Evolutionary conservation across 2,113 vertebrate genomes (phyloP), one percentile per base, ranked within the genome.

Genomic region (Perccottus glenii): DNA sequence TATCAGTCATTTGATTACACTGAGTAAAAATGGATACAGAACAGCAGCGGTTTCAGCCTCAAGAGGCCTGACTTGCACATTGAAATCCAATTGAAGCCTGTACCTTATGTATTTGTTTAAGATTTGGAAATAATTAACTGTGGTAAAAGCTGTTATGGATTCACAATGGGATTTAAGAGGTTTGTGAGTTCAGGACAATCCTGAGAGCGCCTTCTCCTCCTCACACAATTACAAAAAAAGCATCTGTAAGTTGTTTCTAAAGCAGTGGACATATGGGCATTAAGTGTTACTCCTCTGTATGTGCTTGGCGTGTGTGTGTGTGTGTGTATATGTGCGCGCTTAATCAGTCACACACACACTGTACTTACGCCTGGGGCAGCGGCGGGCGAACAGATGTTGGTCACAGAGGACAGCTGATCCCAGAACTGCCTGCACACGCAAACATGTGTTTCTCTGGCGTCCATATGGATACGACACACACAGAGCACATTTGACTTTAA

Each of bases 1-100:
- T 92, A 92, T 89, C 87, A 90, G 81, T 94, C 92, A 94, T 94
- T 93, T 91, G 90, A 94, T 94, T 93, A 93, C 85, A 53, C 78
- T 61, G 70, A 85, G 85, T 80, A 87, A 86, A 90, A 90, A 90
- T 91, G 89, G 90, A 93, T 76, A 85, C 77, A 86, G 83, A 90
- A 83, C 87, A 90, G 91, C 77, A 80, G 84, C 69, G 44, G 67
- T 81, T 86, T 81, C 70, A 68, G 87, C 89, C 90, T 85, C 83
- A 7, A 88, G 90, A 92, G 89, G 88, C 83, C 89, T 86, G 89
- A 85, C 79, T 86, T 90, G 85, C 87, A 88, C 82, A 82, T 89
- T 80, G 60, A 87, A 94, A 93, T 93, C 91, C 72, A 89, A 92
- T 93, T 92, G 90, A 89, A 89, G 83, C 81, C 79, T 82, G 84